Conservation (phyloP, 2,113 vertebrate genomes). For the Callospermophilus lateralis region DNA sequence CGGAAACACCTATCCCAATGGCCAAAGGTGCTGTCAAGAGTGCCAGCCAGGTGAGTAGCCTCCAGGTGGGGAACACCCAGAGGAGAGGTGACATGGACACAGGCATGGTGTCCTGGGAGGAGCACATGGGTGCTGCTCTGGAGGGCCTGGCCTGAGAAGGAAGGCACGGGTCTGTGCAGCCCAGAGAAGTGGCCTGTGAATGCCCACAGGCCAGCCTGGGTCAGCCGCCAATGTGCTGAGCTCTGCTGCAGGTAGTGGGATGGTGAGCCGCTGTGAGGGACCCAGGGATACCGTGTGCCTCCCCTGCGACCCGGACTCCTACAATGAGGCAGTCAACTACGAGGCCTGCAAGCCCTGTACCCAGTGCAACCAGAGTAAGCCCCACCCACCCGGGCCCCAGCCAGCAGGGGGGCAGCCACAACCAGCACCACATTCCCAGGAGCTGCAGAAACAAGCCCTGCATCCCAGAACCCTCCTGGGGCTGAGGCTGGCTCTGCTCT, state of each 20-base stretch:
- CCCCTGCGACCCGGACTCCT: slow-evolving; percentile 70
- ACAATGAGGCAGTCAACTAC: slow-evolving; percentile 64
- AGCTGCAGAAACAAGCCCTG: background rate
- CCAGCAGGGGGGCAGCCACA: background rate
- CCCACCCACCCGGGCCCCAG: fast-evolving
- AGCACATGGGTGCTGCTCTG: background rate
- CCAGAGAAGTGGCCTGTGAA: background rate
- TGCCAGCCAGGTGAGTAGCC: slow-evolving; percentile 78
- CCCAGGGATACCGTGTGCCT: background rate
- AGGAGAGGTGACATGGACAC: background rate
- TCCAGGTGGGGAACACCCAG: too few species aligned
- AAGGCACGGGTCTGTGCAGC: background rate
- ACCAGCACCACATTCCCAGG: background rate
- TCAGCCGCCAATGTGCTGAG: background rate
- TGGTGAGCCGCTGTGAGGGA: slow-evolving; percentile 73
- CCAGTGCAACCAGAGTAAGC: slow-evolving; percentile 83
- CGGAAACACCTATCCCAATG: slow-evolving; percentile 18
- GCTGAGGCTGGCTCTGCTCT: background rate
- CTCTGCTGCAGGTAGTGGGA: slow-evolving; percentile 75
- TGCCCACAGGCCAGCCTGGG: background rate
- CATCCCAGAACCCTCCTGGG: fast-evolving
- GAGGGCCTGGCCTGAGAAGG: too few species aligned
- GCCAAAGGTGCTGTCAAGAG: slow-evolving; percentile 57
- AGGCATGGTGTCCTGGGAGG: background rate
- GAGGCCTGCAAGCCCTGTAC: slow-evolving; percentile 82